Percentiles rank a stretch among this genome's conserved stretches.
These are phyloP conservation scores for Aphis gossypii DNA, from an alignment of 1,140 invertebrate genomes.

Conservation along the genomic window DNA sequence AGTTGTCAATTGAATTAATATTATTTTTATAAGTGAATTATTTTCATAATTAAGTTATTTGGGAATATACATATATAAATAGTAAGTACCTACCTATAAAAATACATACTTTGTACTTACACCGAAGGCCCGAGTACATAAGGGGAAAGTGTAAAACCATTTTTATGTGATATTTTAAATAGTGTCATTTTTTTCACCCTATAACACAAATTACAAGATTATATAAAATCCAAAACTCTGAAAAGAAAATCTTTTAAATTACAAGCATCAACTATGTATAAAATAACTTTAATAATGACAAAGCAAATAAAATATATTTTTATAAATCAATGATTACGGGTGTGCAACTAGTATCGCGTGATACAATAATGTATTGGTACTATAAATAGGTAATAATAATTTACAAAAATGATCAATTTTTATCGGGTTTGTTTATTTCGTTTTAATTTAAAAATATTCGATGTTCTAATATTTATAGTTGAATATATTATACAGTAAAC, in stretches of 20 bases:
- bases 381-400: neutral
- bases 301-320: neutral
- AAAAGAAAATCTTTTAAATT: neutral
- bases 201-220: neutral
- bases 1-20: neutral
- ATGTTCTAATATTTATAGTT: neutral
- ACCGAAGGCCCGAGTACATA: neutral
- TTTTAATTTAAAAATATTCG: neutral
- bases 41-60: neutral
- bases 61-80: neutral
- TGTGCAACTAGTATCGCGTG: neutral
- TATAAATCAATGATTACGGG: neutral
- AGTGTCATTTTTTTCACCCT: neutral
- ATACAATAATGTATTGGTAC: neutral
- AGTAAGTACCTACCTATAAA: neutral
- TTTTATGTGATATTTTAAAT: neutral
- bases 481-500: neutral
- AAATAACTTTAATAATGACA: neutral
- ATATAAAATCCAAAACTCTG: neutral
- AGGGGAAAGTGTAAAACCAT: neutral
- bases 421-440: neutral
- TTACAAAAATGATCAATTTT: neutral
- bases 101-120: neutral
- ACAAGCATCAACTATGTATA: neutral
- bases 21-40: neutral